Evolutionary conservation across 1,140 invertebrate genomes (phyloP), one percentile per base, ranked within the genome.

Genomic region (Trissolcus basalis): DNA sequence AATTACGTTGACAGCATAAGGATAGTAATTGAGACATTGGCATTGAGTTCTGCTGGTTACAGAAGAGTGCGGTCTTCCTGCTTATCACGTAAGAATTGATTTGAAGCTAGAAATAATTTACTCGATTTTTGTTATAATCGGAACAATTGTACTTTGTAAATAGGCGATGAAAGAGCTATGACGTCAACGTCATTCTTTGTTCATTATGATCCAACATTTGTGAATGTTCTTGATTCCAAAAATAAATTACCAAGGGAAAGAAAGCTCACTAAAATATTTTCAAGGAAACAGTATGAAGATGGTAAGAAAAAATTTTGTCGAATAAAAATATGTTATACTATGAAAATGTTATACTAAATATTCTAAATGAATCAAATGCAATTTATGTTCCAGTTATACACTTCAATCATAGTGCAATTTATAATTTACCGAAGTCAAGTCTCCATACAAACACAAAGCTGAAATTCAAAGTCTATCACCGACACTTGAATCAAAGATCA

Each of bases 11-110:
- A 85, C 41, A 81, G 84, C 75, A 51, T 87, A 0, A 80, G 74
- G 59, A 68, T 86, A 67, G 58, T 77, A 43, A 67, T 87, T 8
- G 80, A 85, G 48, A 85, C 80, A 7, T 71, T 87, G 13, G 74
- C 68, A 19, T 64, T 86, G 13, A 85, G 53, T 67, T 51, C 84
- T 47, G 83, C 85, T 39, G 86, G 85, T n/a, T 86, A 85, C 45
- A 80, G 84, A 61, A 80, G 83, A 58, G 82, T 85, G 8, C 81
- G 80, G 53, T 86, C 86, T 6, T 86, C 81, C 11, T 85, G 79
- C 47, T 32, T 83, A 1, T 81, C 78, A 39, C 70, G 85, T 85
- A 74, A 36, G 82, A 77, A 63, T 58, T 39, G 44, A 43, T 12
- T 3, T 44, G 6, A 11, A 44, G 1, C 12, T 44, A 13, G 8